phyloP scores from a whole-genome alignment of 2,888 invertebrate genomes.

The Agrochola litura region DNA sequence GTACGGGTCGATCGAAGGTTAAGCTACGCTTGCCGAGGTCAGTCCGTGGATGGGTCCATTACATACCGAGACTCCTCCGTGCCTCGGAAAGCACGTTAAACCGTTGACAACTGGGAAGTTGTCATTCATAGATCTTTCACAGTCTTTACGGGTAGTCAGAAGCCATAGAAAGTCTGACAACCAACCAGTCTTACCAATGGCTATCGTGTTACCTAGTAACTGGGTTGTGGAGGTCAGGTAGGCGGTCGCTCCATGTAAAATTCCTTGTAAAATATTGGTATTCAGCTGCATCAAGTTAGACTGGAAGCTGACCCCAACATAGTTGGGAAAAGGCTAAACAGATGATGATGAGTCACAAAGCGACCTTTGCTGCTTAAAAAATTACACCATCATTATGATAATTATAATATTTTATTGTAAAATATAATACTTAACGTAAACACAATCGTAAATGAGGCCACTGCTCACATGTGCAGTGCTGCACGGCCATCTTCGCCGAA shows the following conservation, averaged over 20 bases:
- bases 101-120: too few species aligned
- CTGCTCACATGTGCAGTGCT: slow-evolving; percentile 59
- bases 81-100: background rate
- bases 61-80: background rate
- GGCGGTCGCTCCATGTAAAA: background rate
- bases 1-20: background rate
- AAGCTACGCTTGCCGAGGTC: background rate
- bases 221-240: background rate
- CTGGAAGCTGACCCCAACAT: background rate
- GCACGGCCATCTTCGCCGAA: slow-evolving; percentile 46
- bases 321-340: background rate
- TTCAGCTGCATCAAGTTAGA: background rate
- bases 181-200: background rate
- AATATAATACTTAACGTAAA: slow-evolving; percentile 64
- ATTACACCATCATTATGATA: slow-evolving; percentile 41
- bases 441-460: slow-evolving; percentile 71
- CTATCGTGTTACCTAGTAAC: background rate
- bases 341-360: background rate
- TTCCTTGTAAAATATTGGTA: too few species aligned
- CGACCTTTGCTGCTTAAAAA: slow-evolving; percentile 32
- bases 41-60: background rate
- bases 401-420: slow-evolving; percentile 54
- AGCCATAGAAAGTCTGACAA: background rate
- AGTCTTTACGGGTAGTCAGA: background rate
- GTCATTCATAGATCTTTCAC: background rate